phyloP scores from a whole-genome alignment of 2,113 vertebrate species.

The Holacanthus passer region DNA sequence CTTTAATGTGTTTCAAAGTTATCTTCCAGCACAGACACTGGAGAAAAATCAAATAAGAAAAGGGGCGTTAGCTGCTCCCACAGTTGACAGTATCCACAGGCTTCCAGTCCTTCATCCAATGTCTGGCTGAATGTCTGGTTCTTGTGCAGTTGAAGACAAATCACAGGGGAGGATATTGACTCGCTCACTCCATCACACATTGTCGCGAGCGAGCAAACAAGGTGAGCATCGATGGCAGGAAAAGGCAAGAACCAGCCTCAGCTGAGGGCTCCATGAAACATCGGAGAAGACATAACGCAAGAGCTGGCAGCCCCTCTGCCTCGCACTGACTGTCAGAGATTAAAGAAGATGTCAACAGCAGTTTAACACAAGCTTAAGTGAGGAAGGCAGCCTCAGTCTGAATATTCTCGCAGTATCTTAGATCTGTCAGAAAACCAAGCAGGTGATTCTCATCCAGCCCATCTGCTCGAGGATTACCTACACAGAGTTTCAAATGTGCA shows the following conservation, averaged over 20 bases:
- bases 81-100: constrained; percentile 43
- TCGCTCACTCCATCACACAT: constrained; percentile 64
- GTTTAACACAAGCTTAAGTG: constrained; percentile 81
- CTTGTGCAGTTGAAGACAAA: constrained; percentile 52
- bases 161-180: constrained; percentile 64
- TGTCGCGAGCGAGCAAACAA: constrained; percentile 64
- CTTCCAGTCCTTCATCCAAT: constrained; percentile 40
- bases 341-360: constrained; percentile 86
- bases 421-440: constrained; percentile 80
- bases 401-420: constrained; percentile 76
- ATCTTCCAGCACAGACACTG: constrained; percentile 4
- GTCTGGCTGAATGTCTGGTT: constrained; percentile 49
- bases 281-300: constrained; percentile 65
- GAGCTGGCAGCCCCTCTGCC: constrained; percentile 67
- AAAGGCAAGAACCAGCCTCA: constrained; percentile 46
- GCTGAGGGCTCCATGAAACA: constrained; percentile 72
- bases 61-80: constrained; percentile 22
- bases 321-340: constrained; percentile 79
- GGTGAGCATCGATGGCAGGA: constrained; percentile 54
- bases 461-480: constrained; percentile 61
- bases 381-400: constrained; percentile 73
- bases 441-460: constrained; percentile 76
- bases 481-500: constrained; percentile 13
- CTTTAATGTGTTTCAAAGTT: constrained; percentile 43
- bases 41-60: constrained; percentile 15